Base-by-base conservation (phyloP, 37 sponge, comb jelly and placozoan species). In the Tethya wilhelma region DNA sequence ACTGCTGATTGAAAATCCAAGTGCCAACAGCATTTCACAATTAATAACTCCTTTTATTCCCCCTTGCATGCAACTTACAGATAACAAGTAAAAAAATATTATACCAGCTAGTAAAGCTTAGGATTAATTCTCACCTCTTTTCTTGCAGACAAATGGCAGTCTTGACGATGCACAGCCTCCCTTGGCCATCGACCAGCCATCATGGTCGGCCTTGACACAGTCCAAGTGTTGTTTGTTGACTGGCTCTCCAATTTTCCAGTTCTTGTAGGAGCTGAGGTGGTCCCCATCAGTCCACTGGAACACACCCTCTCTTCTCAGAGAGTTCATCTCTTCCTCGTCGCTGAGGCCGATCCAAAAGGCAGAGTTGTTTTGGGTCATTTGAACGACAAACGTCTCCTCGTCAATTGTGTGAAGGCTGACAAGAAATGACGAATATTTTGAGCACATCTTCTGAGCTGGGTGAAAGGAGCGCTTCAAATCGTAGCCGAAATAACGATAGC, bases 111-210 rank as follows among this genome's bases (percentile, higher is more conserved):
- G 5, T 23, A 5, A 59, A 59, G 5, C 6, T 7, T 5, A 12
- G 23, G 28, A 29, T 59, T 59, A 19, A 30, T 17, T 33, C 81
- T 73, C 44, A 81, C 89, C 89, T 81, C 42, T 43, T 53, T 67
- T 89, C 68, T 89, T 84, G 79, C 90, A 89, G 31, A 89, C 79
- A 56, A 73, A 89, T 1, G 90, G 79, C 32, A 82, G 74, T 34
- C 59, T 76, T 4, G 79, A 63, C 7, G 77, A 4, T 23, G 67
- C 90, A 70, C 90, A 89, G 46, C 90, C 90, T 23, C 78, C 76
- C 8, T 19, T 33, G 0, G 85, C 90, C 67, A 89, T 67, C 6
- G 84, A 41, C 90, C 90, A 89, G 4, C 90, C 90, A 1, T 63
- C 28, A 0, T 20, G 14, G 38, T 78, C 74, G 12, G 42, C 40